Evolutionary conservation across 1,140 invertebrate genomes (phyloP).

Genomic region (Drosophila navojoa): DNA sequence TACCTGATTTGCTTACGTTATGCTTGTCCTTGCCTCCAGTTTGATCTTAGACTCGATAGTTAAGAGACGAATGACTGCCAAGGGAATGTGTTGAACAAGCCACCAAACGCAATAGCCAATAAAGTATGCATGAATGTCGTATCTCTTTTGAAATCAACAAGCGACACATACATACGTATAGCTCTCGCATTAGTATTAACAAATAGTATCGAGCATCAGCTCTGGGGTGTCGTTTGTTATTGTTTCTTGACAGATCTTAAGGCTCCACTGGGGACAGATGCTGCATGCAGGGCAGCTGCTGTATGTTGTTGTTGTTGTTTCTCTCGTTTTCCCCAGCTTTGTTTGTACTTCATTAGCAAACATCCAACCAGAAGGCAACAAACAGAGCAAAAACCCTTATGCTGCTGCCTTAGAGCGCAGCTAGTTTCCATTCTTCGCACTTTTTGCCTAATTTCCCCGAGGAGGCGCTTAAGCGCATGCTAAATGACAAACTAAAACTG

Average conservation of each 20-base stretch:
- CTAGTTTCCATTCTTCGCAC: slow-evolving; percentile 50
- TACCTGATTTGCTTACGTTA: neutral
- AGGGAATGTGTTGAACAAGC: too few species aligned
- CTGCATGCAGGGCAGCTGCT: slow-evolving; percentile 32
- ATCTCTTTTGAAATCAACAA: neutral
- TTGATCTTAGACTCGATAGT: too few species aligned
- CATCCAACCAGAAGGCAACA: slow-evolving; percentile 14
- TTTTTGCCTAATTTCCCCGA: slow-evolving; percentile 68
- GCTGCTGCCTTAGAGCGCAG: neutral
- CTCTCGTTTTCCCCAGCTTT: neutral
- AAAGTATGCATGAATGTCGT: too few species aligned
- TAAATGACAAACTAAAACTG: slow-evolving; percentile 25
- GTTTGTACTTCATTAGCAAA: slow-evolving; percentile 51
- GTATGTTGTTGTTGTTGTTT: slow-evolving; percentile 40
- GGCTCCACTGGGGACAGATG: slow-evolving; percentile 37
- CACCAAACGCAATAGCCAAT: too few species aligned
- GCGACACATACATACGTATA: neutral
- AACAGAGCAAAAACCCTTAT: slow-evolving; percentile 18
- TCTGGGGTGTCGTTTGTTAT: slow-evolving; percentile 72
- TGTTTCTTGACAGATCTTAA: slow-evolving; percentile 61
- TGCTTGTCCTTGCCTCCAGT: too few species aligned
- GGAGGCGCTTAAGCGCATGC: slow-evolving; percentile 6
- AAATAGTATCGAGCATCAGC: slow-evolving; percentile 11
- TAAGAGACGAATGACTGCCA: too few species aligned
- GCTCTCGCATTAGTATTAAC: neutral